phyloP scores from a whole-genome alignment of 2,113 vertebrate species.

The Prinia subflava region DNA sequence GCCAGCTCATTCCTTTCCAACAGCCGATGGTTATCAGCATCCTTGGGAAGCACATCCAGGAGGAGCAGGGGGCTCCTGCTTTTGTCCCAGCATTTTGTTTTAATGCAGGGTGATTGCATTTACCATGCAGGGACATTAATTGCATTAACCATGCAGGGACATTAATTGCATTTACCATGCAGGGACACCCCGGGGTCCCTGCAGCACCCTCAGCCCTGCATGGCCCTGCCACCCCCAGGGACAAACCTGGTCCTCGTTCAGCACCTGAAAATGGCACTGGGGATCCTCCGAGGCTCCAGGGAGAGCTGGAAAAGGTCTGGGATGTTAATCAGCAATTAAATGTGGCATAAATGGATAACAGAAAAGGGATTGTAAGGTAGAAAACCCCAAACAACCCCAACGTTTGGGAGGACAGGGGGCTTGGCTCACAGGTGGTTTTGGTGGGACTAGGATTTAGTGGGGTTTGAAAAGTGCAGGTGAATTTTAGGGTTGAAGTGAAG shows the following conservation, averaged over 20 bases:
- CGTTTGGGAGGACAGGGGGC: neutral
- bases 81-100: neutral
- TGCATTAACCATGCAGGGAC: constrained; percentile 1
- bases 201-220: neutral
- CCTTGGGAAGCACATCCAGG: neutral
- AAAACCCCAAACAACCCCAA: neutral
- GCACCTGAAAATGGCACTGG: neutral
- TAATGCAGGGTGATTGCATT: neutral
- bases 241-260: neutral
- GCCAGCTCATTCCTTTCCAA: constrained; percentile 28
- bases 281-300: neutral
- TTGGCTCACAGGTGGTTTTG: neutral
- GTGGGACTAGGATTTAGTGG: neutral
- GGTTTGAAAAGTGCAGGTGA: neutral
- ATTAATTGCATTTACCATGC: too few species aligned
- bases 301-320: neutral
- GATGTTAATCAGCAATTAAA: neutral
- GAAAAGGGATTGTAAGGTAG: neutral
- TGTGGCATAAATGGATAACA: neutral
- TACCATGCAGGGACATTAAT: neutral
- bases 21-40: neutral
- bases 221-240: neutral
- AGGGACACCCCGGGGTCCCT: neutral
- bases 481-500: neutral
- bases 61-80: neutral